Evolutionary conservation across 1,140 invertebrate genomes (phyloP), one percentile per base, ranked within the genome.

Genomic region (Drosophila leontia): DNA sequence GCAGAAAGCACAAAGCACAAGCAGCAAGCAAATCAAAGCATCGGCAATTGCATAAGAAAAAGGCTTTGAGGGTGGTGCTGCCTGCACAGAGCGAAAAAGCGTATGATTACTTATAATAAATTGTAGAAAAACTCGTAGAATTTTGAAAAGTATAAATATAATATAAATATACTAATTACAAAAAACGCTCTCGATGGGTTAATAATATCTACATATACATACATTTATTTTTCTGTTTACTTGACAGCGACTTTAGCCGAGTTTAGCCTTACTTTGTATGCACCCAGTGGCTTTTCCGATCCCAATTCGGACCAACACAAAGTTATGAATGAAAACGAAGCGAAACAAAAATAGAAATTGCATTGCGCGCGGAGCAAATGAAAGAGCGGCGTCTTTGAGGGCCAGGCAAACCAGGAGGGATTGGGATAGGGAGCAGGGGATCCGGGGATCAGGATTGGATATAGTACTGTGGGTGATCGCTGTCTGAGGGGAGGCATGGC

Each of bases 271-370:
- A 61, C 69, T 82, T 84, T 72, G 57, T 50, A 57, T 64, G 75
- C 59, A 83, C 34, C 62, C 51, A 75, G 44, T 53, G 67, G 26
- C 45, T 68, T 70, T 72, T 39, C 69, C 70, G 53, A 74, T 72
- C 32, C 45, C 60, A 72, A 72, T 72, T 23, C 68, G 60, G 63
- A 41, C 48, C 67, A 70, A 41, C 60, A 17, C 55, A 13, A 55
- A 78, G 74, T 88, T 83, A 87, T 88, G 84, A 88, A 80, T 87
- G 80, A 80, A 88, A 78, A 57, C 59, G 61, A 80, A 68, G 68
- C 60, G 60, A 68, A 72, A 80, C 67, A 65, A 23, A 85, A 85
- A 84, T 78, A 85, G 62, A 75, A 84, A 83, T 72, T 80, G 59
- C 39, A 50, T 35, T 23, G 79, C 74, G 39, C 67, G 59, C 56